A percentile compares a stretch with the other conserved stretches of the same genome.
These are phyloP conservation scores for Punctoribates punctum DNA, from an alignment of 2,888 invertebrate species.

Conservation along the genomic window DNA sequence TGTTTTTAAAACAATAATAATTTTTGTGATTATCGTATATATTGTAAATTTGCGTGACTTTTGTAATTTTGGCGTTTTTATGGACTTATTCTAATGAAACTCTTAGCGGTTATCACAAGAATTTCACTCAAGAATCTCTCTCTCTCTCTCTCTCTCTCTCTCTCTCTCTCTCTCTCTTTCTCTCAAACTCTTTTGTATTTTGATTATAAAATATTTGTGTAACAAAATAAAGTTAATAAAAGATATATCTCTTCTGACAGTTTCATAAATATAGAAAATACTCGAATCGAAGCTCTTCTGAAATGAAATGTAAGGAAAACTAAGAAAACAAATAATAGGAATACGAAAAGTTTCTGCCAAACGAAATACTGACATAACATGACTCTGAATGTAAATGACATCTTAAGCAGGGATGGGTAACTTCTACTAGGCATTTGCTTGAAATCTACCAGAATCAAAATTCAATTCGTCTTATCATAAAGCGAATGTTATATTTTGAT, in stretches of 20 bases:
- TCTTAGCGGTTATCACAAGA: not conserved
- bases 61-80: conserved; percentile 3
- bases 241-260: not conserved
- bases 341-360: not conserved
- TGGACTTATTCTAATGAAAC: not conserved
- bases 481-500: not conserved
- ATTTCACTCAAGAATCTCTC: not conserved
- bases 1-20: not conserved
- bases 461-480: no score
- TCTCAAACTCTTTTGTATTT: no score
- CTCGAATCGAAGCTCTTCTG: not conserved
- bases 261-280: not conserved
- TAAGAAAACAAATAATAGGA: not conserved
- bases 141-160: not conserved
- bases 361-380: not conserved
- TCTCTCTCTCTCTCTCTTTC: no score
- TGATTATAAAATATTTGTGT: not conserved
- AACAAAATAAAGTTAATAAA: not conserved
- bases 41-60: conserved; percentile 32
- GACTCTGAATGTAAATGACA: conserved; percentile 11
- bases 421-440: not conserved
- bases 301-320: not conserved
- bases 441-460: not conserved
- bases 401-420: not conserved
- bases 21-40: not conserved